Base-by-base conservation (phyloP, 2,888 invertebrate species). In the Phengaris arion region DNA sequence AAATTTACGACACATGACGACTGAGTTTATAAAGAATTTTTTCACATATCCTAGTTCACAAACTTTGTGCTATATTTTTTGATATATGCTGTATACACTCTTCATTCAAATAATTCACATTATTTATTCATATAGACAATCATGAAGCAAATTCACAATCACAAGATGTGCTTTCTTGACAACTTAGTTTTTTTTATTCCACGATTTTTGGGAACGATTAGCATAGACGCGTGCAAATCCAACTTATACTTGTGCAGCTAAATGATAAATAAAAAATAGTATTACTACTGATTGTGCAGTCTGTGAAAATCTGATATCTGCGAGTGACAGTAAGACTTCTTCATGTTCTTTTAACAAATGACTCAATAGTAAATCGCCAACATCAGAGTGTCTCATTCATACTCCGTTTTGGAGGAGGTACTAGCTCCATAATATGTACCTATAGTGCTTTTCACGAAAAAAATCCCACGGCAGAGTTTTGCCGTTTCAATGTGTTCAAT, bases 1-100 rank as follows among this genome's bases (percentile, higher is more conserved):
- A 86, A 93, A 90, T 89, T 92, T 92, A 83, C 91, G 90, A 89
- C 89, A 93, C 95, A 95, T 95, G 85, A 88, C 90, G 78, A 83
- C 82, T 81, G 80, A 84, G 82, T 82, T 82, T 82, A 83, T 82
- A 81, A 77, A 86, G 83, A 86, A 79, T 85, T 87, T 84, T 85
- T 85, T 91, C 88, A 91, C 90, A 93, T 92, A 88, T 91, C 91
- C 85, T 77, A 80, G 82, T 81, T 81, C 83, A 6, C 13, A 35
- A 70, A 51, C 13, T 57, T 3, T 55, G 55, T 48, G 57, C n/a
- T 72, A 52, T 70, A 51, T 13, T 64, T 13, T 64, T 64, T 35
- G 12, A 35, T 45, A 48, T 51, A 35, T 55, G 9, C 51, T 59
- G n/a, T 57, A 70, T 45, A 73, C 77, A 81, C 78, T 81, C 79